Evolutionary conservation across 2,797 vertebrate species (phyloP).

Genomic region (Notamacropus eugenii): DNA sequence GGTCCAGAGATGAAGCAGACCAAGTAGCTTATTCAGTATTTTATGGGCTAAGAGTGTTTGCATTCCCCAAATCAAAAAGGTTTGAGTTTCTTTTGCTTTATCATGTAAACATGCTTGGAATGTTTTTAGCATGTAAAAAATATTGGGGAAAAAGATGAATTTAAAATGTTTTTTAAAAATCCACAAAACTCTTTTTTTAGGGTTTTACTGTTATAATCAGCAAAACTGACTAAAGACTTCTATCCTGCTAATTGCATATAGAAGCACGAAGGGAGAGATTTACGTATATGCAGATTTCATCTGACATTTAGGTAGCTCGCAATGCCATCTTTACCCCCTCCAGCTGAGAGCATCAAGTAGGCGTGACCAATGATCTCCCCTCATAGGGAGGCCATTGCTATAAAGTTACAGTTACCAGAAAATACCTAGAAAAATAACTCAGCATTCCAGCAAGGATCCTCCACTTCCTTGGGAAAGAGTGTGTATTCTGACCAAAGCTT

Average conservation of each 20-base stretch:
- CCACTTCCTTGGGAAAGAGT: neutral
- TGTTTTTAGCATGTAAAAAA: conserved; percentile 33
- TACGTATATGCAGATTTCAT: conserved; percentile 9
- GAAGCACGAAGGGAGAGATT: conserved; percentile 37
- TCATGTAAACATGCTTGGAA: neutral
- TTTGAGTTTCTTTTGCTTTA: conserved; percentile 38
- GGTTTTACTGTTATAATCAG: neutral
- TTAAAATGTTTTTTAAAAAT: conserved; percentile 26
- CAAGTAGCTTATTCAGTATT: neutral
- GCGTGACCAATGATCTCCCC: too few relatives aligned
- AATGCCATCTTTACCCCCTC: neutral
- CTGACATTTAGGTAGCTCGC: conserved; percentile 46
- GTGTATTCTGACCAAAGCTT: conserved; percentile 11
- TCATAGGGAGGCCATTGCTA: neutral
- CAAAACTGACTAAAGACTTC: conserved; percentile 16
- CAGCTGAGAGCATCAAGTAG: neutral
- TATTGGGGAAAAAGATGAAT: neutral
- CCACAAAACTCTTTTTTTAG: neutral
- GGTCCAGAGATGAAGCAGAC: neutral
- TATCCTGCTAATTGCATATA: conserved; percentile 19
- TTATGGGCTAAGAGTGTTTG: neutral
- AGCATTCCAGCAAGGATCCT: conserved; percentile 16
- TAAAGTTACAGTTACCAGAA: conserved; percentile 44
- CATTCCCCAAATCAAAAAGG: neutral
- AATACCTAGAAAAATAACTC: conserved; percentile 29